Base-by-base conservation (phyloP, 2,113 vertebrate genomes). In the Pyrgilauda ruficollis region DNA sequence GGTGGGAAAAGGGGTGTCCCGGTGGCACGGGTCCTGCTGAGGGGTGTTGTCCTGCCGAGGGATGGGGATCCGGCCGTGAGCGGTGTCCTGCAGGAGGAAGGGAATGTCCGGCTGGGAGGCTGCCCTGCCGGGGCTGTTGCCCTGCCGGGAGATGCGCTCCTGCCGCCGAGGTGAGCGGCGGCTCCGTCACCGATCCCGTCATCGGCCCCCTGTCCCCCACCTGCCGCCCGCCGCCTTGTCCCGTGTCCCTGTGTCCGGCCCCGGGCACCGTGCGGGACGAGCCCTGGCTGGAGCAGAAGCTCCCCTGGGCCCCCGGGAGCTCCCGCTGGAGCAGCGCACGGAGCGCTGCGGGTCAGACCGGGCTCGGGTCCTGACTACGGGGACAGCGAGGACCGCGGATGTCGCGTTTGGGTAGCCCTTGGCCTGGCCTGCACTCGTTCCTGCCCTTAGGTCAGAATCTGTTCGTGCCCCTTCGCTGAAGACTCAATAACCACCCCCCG, bases 401-500 rank as follows among this genome's bases (percentile, higher is more conserved):
- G 37, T 21, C 31, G 17, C 21, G 7, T 24, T 6, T 15, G 88
- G 44, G 23, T 9, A 1, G 19, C 41, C 18, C 46, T 19, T 2
- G 68, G 58, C 53, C 1, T 1, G 33, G n/a, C 59, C 12, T 11
- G 8, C 28, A 0, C 16, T 56, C 2, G 3, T 1, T 19, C 6
- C 11, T 20, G 33, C 62, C n/a, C 26, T 13, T 5, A 16, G 11
- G 2, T 27, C 47, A 31, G 12, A 26, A 47, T 27, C 24, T 15
- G 6, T 46, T 47, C 14, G 3, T 55, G 26, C 26, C 30, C 17
- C 16, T 69, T 31, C 15, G 13, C 43, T 61, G 41, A 15, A 52
- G 69, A 9, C n/a, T 2, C n/a, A 14, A 0, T 21, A 43, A 24
- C 13, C 22, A 20, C 16, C 18, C 3, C 7, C 5, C 0, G 1